These are phyloP conservation scores for Drosophila suzukii DNA, from an alignment of 1,140 invertebrate species.

Conservation along the genomic window DNA sequence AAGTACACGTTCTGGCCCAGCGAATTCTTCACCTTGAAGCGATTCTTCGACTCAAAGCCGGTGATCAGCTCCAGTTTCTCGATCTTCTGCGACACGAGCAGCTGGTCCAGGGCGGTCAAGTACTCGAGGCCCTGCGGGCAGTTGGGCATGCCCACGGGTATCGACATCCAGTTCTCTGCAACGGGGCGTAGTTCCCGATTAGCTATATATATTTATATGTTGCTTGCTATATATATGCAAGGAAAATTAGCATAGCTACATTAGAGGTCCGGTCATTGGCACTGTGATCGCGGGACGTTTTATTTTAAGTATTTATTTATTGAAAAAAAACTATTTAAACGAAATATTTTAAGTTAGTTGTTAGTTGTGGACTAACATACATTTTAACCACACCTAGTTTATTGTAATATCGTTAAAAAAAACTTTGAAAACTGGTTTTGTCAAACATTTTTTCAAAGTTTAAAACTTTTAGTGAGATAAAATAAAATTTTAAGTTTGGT, in stretches of 20 bases:
- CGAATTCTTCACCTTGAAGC: conserved; percentile 91
- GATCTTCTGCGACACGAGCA: conserved; percentile 94
- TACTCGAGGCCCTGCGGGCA: conserved; percentile 96
- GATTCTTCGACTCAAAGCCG: conserved; percentile 94
- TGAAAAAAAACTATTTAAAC: not conserved
- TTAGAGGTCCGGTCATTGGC: not conserved
- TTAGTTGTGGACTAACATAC: too few relatives aligned
- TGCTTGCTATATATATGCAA: not conserved
- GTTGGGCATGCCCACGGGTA: conserved; percentile 86
- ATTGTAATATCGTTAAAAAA: too few relatives aligned
- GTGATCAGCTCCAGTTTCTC: conserved; percentile 92
- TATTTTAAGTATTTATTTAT: too few relatives aligned
- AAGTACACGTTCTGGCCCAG: conserved; percentile 92
- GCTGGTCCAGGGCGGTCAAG: conserved; percentile 93
- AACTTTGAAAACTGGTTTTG: too few relatives aligned
- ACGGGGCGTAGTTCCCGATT: conserved; percentile 30
- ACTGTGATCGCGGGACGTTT: not conserved
- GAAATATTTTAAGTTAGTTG: too few relatives aligned
- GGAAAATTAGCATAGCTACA: conserved; percentile 17
- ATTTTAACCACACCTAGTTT: too few relatives aligned
- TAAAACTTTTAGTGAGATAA: too few relatives aligned
- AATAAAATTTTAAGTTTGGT: too few relatives aligned
- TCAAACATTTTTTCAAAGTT: too few relatives aligned
- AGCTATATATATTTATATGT: conserved; percentile 1
- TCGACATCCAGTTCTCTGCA: conserved; percentile 69